Conservation (phyloP, 2,113 vertebrate genomes). For the Callaeas wilsoni region DNA sequence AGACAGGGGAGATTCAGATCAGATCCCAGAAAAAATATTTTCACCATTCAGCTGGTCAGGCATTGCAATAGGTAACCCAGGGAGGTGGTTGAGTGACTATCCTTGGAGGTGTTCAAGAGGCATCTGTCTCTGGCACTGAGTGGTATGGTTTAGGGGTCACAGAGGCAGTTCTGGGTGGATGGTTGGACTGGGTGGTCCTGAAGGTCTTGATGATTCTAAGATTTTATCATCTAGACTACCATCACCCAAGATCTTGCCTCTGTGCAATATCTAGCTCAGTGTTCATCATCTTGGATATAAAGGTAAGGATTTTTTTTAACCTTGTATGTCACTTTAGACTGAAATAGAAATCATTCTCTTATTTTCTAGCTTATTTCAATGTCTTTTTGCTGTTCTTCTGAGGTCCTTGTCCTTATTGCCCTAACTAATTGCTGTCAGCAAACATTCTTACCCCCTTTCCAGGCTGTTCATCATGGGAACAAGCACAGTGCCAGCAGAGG, state of each 20-base stretch:
- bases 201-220: background rate
- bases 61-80: background rate
- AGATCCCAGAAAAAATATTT: background rate
- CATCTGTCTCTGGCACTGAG: no score
- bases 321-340: background rate
- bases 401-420: background rate
- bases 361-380: background rate
- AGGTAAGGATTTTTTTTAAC: background rate
- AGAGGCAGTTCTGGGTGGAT: background rate
- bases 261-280: background rate
- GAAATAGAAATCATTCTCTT: background rate
- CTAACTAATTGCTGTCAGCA: background rate
- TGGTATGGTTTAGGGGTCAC: background rate
- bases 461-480: background rate
- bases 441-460: accelerated
- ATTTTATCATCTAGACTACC: background rate
- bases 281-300: background rate
- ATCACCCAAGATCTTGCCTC: background rate
- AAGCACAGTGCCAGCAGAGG: background rate
- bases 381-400: background rate
- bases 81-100: background rate
- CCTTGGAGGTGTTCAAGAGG: background rate
- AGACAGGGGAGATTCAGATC: no score
- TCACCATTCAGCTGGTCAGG: background rate
- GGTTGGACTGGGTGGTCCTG: background rate